phyloP scores from a whole-genome alignment of 2,797 vertebrate species.

The Hippopotamyrus pictus region DNA sequence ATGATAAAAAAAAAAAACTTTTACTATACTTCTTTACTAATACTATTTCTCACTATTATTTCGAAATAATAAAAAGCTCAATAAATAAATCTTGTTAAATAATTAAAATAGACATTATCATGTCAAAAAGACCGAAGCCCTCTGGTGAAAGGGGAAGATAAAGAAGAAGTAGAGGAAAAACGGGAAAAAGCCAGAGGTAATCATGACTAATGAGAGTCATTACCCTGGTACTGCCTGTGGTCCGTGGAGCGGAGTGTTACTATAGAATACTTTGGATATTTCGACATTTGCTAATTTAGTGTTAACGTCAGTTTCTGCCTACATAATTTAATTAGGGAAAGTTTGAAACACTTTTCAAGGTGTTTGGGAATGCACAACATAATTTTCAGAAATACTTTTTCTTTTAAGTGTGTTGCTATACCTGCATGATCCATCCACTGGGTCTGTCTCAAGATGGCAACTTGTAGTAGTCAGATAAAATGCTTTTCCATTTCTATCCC shows the following conservation, averaged over 20 bases:
- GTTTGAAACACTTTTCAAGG: neutral
- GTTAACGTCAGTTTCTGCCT: neutral
- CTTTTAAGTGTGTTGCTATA: neutral
- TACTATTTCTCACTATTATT: neutral
- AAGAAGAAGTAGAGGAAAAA: neutral
- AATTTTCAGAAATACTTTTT: neutral
- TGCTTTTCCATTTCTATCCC: neutral
- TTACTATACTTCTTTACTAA: neutral
- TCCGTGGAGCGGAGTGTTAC: neutral
- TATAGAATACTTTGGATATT: neutral
- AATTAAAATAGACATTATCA: neutral
- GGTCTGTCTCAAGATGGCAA: neutral
- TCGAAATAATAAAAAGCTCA: neutral
- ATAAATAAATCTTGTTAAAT: neutral
- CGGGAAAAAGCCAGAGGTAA: neutral
- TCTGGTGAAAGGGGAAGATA: neutral
- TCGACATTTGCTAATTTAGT: neutral
- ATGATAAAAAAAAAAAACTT: too few relatives aligned
- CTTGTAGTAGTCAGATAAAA: neutral
- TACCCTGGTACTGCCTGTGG: neutral
- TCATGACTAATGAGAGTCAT: neutral
- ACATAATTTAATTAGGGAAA: neutral
- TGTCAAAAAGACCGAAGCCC: neutral
- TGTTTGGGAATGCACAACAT: neutral
- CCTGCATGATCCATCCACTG: neutral